A percentile compares a stretch with the other conserved stretches of the same genome.
Conservation (phyloP, 2,113 vertebrate species). For the Myotis davidii region DNA sequence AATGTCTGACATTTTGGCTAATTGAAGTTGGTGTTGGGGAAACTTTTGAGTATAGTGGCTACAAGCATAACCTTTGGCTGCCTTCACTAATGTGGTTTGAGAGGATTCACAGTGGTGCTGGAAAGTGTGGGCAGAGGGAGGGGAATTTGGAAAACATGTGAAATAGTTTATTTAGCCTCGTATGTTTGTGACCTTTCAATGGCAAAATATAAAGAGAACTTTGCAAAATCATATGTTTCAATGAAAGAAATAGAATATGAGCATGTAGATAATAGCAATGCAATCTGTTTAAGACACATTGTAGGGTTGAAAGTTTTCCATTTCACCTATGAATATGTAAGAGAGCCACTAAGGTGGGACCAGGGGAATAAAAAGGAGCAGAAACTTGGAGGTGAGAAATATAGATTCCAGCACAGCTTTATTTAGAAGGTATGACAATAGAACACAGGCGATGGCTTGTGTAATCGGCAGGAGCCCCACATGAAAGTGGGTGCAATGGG, state of each 20-base stretch:
- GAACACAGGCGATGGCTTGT: rapidly evolving
- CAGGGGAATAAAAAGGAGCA: background rate
- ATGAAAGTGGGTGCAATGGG: rapidly evolving
- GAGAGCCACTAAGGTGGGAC: background rate
- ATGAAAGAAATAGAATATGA: background rate
- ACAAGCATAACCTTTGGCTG: constrained; percentile 4
- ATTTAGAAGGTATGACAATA: background rate
- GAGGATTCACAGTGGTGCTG: constrained; percentile 3
- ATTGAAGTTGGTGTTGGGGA: background rate
- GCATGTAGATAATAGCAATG: background rate
- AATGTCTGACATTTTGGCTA: constrained; percentile 63
- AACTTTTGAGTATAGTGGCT: background rate
- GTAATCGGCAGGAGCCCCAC: background rate
- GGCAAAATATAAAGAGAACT: constrained; percentile 9
- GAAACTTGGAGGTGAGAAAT: background rate
- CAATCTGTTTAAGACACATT: background rate
- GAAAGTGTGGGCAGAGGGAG: constrained; percentile 5
- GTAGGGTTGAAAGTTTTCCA: background rate
- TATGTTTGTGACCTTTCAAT: constrained; percentile 6
- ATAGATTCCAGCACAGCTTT: background rate
- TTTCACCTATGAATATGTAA: background rate
- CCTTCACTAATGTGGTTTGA: constrained; percentile 12
- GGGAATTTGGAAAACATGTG: constrained; percentile 36
- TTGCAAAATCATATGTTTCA: background rate
- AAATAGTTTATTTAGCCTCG: background rate